phyloP scores from a whole-genome alignment of 2,797 vertebrate species.

The Bryconaethiops microstoma region DNA sequence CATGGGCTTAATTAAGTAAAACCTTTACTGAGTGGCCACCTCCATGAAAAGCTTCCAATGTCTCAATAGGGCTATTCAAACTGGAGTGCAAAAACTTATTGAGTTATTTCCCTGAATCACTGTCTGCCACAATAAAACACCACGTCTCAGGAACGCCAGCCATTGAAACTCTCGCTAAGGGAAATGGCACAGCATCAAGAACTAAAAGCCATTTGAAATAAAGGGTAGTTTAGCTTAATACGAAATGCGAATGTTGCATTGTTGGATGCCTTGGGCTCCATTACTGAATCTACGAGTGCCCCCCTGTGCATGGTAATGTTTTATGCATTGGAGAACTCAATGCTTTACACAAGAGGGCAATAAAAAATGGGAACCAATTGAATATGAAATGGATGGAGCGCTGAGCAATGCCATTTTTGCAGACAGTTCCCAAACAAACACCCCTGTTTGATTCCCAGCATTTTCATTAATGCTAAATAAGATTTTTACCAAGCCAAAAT shows the following conservation, averaged over 20 bases:
- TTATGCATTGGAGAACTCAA: not conserved
- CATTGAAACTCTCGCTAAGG: not conserved
- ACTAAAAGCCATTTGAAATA: slow-evolving; percentile 31
- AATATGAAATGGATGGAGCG: too few relatives aligned
- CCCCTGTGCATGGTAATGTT: not conserved
- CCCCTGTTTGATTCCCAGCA: not conserved
- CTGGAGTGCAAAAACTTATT: slow-evolving; percentile 51
- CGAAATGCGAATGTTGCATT: not conserved
- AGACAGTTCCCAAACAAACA: not conserved
- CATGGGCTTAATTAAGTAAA: slow-evolving; percentile 59
- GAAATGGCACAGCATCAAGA: slow-evolving; percentile 3
- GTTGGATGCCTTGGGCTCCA: not conserved
- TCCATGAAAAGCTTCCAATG: slow-evolving; percentile 38
- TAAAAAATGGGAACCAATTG: not conserved
- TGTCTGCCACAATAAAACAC: slow-evolving; percentile 42
- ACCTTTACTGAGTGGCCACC: slow-evolving; percentile 44
- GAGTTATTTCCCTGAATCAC: slow-evolving; percentile 48
- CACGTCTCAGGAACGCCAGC: not conserved
- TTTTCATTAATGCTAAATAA: too few relatives aligned
- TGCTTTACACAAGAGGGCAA: not conserved
- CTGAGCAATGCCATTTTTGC: not conserved
- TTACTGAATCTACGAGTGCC: not conserved
- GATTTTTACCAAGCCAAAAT: too few relatives aligned
- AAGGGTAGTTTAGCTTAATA: slow-evolving; percentile 28
- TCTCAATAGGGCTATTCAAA: slow-evolving; percentile 55